phyloP scores from a whole-genome alignment of 1,140 invertebrate species.

The Tenebrio molitor region DNA sequence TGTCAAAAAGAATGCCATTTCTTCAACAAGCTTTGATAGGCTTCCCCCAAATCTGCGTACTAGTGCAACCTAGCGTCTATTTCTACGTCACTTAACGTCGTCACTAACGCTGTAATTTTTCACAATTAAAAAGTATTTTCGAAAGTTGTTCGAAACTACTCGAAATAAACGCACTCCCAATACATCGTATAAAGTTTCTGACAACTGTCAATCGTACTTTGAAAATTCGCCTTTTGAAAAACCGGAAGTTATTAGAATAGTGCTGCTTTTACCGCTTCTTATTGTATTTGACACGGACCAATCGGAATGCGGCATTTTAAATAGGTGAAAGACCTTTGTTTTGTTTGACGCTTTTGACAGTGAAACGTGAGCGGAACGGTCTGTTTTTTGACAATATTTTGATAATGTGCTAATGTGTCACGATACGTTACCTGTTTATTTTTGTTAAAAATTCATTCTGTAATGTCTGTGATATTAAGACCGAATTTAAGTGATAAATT shows the following conservation, averaged over 20 bases:
- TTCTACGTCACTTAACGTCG: conserved; percentile 38
- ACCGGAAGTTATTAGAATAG: conserved; percentile 50
- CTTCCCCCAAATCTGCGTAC: conserved; percentile 48
- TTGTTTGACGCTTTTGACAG: conserved; percentile 36
- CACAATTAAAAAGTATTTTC: conserved; percentile 6
- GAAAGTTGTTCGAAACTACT: conserved; percentile 14
- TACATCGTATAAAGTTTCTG: conserved; percentile 2
- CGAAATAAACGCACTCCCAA: not conserved
- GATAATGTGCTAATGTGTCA: not conserved
- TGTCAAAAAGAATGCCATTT: conserved; percentile 53
- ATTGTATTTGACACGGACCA: conserved; percentile 42
- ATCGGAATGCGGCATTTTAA: conserved; percentile 43
- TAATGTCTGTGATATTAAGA: conserved; percentile 26
- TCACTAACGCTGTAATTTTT: conserved; percentile 15
- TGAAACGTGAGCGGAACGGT: not conserved
- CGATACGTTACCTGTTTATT: not conserved
- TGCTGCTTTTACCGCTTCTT: conserved; percentile 51
- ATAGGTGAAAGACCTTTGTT: conserved; percentile 44
- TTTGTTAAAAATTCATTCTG: not conserved
- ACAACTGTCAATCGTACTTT: conserved; percentile 46
- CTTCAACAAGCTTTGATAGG: conserved; percentile 52
- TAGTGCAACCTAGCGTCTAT: conserved; percentile 43
- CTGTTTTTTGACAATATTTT: conserved; percentile 38
- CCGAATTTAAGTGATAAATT: conserved; percentile 29
- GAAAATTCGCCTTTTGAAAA: conserved; percentile 51